A percentile compares a stretch with the other conserved stretches of the same genome.
These are phyloP conservation scores for Halocynthia aurantium DNA, from an alignment of 23 tunicate genomes.

Conservation along the genomic window DNA sequence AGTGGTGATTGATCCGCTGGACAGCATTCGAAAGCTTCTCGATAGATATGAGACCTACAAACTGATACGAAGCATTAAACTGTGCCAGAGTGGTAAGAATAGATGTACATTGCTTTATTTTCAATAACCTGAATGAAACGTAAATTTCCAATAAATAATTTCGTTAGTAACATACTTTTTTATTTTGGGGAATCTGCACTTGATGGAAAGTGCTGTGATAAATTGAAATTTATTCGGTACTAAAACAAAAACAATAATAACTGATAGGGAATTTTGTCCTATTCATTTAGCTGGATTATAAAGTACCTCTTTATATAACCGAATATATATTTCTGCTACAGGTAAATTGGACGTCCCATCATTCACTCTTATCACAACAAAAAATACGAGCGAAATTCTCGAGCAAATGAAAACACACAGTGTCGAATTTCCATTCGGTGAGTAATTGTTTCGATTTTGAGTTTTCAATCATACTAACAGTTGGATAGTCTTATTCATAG, in stretches of 20 bases:
- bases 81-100: constrained; percentile 43
- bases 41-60: constrained; percentile 78
- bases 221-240: too few relatives aligned
- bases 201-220: too few relatives aligned
- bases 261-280: too few relatives aligned
- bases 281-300: background rate
- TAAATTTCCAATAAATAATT: background rate
- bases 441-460: background rate
- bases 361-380: constrained; percentile 39
- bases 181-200: too few relatives aligned
- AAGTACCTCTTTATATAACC: background rate
- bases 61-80: constrained; percentile 32
- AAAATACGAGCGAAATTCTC: constrained; percentile 29
- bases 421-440: constrained; percentile 72
- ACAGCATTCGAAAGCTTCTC: constrained; percentile 47
- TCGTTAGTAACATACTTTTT: too few relatives aligned
- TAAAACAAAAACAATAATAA: too few relatives aligned
- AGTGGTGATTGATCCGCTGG: constrained; percentile 67
- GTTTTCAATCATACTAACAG: background rate
- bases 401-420: constrained; percentile 38
- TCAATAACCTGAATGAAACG: background rate
- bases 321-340: constrained; percentile 15
- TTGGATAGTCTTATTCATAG: too few relatives aligned
- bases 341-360: constrained; percentile 61
- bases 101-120: background rate